Evolutionary conservation across 2,888 invertebrate genomes (phyloP), one percentile per base, ranked within the genome.

Genomic region (Glyphotaelius pellucidus): DNA sequence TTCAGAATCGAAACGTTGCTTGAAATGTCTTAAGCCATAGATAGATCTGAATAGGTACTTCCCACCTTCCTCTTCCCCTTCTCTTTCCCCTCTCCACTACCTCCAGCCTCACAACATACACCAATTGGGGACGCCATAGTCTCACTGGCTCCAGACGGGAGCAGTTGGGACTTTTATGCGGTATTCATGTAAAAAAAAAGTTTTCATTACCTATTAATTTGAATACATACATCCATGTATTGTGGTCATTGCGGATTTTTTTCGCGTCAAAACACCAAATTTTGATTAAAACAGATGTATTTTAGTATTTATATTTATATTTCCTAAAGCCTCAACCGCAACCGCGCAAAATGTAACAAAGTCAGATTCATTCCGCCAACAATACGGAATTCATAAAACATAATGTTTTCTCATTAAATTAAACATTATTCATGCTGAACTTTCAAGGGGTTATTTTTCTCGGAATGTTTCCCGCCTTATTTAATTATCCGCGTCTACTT

Each of bases 391-490:
- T n/a, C 67, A 67, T 67, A 67, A 67, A 67, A 67, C 67, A 67
- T 67, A 67, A 67, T 67, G 67, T 67, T 67, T 25, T 67, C 67
- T 67, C 67, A 67, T 67, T 67, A 83, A 83, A 25, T 19, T 83
- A 11, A 38, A 38, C 32, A 83, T 35, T 32, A 35, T 32, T 83
- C 25, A 83, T n/a, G 83, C 35, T 83, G 35, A 38, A 83, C 32
- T 83, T 32, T 32, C 83, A 83, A 83, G 38, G 83, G 35, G 35
- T 83, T 83, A 35, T 35, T 35, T 31, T 35, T 83, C 15, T 38
- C 38, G 83, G 35, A 83, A 83, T 83, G 32, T 83, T 83, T 83
- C 83, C 83, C 83, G 83, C 35, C 32, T 83, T 35, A 35, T 83
- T 35, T 83, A 35, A 83, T 83, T 35, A 19, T 35, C 83, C 83